phyloP scores from a whole-genome alignment of 2,888 invertebrate species.

The Siphlonurus alternatus region DNA sequence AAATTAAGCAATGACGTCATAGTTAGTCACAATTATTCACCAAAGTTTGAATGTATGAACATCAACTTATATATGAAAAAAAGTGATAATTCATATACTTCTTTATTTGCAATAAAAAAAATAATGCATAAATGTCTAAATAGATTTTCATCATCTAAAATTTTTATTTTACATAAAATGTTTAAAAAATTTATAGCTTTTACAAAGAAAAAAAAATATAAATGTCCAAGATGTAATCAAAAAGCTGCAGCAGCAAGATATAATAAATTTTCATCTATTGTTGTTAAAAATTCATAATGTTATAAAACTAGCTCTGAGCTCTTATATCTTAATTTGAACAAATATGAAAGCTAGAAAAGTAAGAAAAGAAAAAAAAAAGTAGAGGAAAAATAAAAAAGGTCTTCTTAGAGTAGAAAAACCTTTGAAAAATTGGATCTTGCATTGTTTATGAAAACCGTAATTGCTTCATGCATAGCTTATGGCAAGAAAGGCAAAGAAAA shows the following conservation, averaged over 20 bases:
- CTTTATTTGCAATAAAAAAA: too few species aligned
- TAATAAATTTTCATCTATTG: not conserved
- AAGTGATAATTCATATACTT: too few species aligned
- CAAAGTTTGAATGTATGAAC: too few species aligned
- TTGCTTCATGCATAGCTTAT: not conserved
- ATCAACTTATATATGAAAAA: too few species aligned
- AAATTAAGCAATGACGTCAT: too few species aligned
- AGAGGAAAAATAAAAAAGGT: not conserved
- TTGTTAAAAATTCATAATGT: not conserved
- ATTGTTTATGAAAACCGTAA: not conserved
- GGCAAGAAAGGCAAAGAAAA: too few species aligned
- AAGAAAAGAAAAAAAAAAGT: not conserved
- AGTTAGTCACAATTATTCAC: too few species aligned
- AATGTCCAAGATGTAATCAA: not conserved
- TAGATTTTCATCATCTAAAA: too few species aligned
- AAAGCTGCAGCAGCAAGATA: not conserved
- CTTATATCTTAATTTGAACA: not conserved
- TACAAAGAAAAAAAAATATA: not conserved
- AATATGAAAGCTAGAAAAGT: not conserved
- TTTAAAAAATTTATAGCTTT: too few species aligned
- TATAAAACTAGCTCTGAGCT: not conserved
- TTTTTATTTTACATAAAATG: too few species aligned
- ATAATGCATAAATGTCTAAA: too few species aligned
- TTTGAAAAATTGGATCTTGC: not conserved
- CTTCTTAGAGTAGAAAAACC: not conserved